Conservation (phyloP, 2,888 invertebrate species). For the Leptopilina syphax region DNA sequence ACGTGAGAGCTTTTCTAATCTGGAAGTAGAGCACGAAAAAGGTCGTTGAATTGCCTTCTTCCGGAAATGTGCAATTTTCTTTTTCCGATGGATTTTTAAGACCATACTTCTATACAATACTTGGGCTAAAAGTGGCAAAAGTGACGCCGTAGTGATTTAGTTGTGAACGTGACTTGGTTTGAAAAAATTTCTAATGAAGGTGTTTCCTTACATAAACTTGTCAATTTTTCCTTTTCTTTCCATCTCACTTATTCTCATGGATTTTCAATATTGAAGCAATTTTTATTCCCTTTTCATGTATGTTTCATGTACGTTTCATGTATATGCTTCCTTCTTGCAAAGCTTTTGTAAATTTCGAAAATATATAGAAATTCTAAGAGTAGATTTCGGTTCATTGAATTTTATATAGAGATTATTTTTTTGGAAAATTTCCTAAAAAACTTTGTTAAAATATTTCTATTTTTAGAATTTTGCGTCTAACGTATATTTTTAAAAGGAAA, state of each 20-base stretch:
- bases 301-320: too few species aligned
- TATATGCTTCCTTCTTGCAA: too few species aligned
- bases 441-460: too few species aligned
- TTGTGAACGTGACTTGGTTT: background rate
- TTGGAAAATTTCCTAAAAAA: too few species aligned
- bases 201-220: conserved; percentile 1
- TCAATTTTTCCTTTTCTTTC: background rate
- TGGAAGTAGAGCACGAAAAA: conserved; percentile 36
- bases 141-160: conserved; percentile 11
- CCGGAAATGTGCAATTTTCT: conserved; percentile 36
- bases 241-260: background rate
- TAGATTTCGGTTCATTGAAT: too few species aligned
- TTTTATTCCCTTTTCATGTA: background rate
- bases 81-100: conserved; percentile 27
- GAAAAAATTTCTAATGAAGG: background rate
- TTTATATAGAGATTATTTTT: too few species aligned
- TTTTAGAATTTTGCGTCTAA: too few species aligned
- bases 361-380: too few species aligned
- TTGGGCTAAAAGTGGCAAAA: conserved; percentile 17
- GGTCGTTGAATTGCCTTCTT: conserved; percentile 24
- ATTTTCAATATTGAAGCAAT: background rate
- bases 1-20: conserved; percentile 36
- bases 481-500: too few species aligned
- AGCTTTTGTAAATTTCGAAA: too few species aligned
- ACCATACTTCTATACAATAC: conserved; percentile 6